These are phyloP conservation scores for Epizoanthus ramosus DNA, from an alignment of 92 coral and sea anemone genomes.

Conservation along the genomic window DNA sequence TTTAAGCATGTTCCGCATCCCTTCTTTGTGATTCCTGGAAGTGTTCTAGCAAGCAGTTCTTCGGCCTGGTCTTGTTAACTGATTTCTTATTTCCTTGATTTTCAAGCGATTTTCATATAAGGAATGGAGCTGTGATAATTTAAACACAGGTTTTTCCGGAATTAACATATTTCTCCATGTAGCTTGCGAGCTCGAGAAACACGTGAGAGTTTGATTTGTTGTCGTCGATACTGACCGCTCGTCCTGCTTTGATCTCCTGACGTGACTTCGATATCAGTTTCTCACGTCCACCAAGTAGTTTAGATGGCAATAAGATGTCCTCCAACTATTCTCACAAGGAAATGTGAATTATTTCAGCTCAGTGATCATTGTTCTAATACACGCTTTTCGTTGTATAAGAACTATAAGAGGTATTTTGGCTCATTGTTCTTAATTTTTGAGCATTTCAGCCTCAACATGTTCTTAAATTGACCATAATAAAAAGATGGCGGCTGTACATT, in stretches of 20 bases:
- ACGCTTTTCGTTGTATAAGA: too few relatives aligned
- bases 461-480: too few relatives aligned
- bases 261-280: background rate
- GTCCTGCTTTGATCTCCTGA: background rate
- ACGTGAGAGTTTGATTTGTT: conserved; percentile 53
- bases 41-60: background rate
- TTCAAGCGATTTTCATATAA: conserved; percentile 6
- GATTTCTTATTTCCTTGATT: background rate
- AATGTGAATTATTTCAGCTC: background rate
- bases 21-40: background rate
- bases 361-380: conserved; percentile 4
- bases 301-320: conserved; percentile 9
- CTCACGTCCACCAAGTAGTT: background rate
- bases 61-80: conserved; percentile 25
- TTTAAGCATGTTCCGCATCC: conserved; percentile 15
- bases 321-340: conserved; percentile 1
- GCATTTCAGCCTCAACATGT: too few relatives aligned
- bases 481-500: too few relatives aligned
- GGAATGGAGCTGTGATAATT: conserved; percentile 1
- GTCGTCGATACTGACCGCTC: background rate
- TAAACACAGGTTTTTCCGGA: conserved; percentile 15
- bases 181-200: conserved; percentile 38
- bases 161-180: conserved; percentile 30
- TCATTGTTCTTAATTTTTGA: too few relatives aligned
- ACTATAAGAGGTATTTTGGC: too few relatives aligned